phyloP scores from a whole-genome alignment of 2,888 invertebrate genomes.

The Aphelenchoides bicaudatus region DNA sequence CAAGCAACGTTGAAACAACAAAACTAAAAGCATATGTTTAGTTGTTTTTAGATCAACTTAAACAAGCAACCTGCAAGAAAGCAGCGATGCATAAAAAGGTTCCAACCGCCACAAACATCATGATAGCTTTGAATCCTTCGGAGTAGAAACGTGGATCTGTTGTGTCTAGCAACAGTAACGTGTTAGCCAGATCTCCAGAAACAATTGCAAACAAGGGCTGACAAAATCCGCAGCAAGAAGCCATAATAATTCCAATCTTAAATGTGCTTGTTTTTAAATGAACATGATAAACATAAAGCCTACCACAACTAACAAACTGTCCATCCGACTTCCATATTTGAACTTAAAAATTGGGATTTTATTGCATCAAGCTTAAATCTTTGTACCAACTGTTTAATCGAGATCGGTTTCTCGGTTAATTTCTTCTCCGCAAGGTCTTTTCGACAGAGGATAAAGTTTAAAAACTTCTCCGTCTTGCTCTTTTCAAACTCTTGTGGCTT shows the following conservation, averaged over 20 bases:
- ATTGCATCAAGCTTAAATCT: background rate
- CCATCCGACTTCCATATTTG: slow-evolving; percentile 28
- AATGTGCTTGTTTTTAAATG: background rate
- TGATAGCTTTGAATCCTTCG: slow-evolving; percentile 23
- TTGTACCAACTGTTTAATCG: slow-evolving; percentile 27
- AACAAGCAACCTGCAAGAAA: slow-evolving; percentile 24
- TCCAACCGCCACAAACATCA: slow-evolving; percentile 27
- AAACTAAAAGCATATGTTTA: slow-evolving; percentile 21
- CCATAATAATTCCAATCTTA: slow-evolving; percentile 27
- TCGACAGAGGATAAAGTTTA: slow-evolving; percentile 29
- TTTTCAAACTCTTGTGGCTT: slow-evolving; percentile 21
- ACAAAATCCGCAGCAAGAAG: slow-evolving; percentile 24
- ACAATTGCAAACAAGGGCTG: slow-evolving; percentile 32
- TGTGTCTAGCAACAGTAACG: slow-evolving; percentile 25
- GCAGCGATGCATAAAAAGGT: slow-evolving; percentile 23
- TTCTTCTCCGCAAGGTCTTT: slow-evolving; percentile 32
- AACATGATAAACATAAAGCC: background rate
- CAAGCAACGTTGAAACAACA: slow-evolving; percentile 32
- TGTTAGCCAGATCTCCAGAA: slow-evolving; percentile 27
- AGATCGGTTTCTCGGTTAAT: slow-evolving; percentile 32
- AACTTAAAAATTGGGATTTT: slow-evolving; percentile 24
- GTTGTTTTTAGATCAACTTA: background rate
- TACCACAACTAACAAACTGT: slow-evolving; percentile 18
- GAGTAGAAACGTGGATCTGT: slow-evolving; percentile 22
- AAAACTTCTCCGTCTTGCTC: slow-evolving; percentile 28